Evolutionary conservation across 2,888 invertebrate species (phyloP).

Genomic region (Antheraea yamamai): DNA sequence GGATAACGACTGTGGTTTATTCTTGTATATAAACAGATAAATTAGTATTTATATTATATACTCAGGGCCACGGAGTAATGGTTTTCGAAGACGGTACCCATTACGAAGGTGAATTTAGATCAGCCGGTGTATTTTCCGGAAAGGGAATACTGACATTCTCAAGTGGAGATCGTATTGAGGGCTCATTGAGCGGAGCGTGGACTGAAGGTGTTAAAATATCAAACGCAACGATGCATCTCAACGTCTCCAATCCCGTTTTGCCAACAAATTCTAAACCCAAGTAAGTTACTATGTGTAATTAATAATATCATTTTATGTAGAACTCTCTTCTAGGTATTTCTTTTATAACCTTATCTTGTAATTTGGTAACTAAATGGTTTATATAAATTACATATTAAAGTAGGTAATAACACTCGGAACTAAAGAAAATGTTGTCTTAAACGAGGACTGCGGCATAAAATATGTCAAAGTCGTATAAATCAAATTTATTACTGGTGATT

Average conservation of each 20-base stretch:
- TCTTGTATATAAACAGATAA: background rate
- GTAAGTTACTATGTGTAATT: slow-evolving; percentile 55
- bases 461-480: too few relatives aligned
- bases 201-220: slow-evolving; percentile 89
- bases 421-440: too few relatives aligned
- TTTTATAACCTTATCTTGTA: background rate
- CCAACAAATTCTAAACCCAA: slow-evolving; percentile 82
- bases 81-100: slow-evolving; percentile 93
- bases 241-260: slow-evolving; percentile 81
- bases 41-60: background rate
- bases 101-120: slow-evolving; percentile 94
- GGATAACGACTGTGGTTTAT: background rate
- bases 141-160: slow-evolving; percentile 91
- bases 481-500: too few relatives aligned
- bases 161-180: slow-evolving; percentile 89
- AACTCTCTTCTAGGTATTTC: background rate
- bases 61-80: slow-evolving; percentile 92
- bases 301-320: background rate
- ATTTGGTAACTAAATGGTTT: too few relatives aligned
- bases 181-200: slow-evolving; percentile 88
- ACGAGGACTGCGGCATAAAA: too few relatives aligned
- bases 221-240: slow-evolving; percentile 86
- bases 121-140: slow-evolving; percentile 89
- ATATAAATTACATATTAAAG: too few relatives aligned
- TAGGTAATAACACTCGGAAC: too few relatives aligned